These are phyloP conservation scores for Chitala chitala DNA, from an alignment of 2,113 vertebrate genomes.

Conservation along the genomic window DNA sequence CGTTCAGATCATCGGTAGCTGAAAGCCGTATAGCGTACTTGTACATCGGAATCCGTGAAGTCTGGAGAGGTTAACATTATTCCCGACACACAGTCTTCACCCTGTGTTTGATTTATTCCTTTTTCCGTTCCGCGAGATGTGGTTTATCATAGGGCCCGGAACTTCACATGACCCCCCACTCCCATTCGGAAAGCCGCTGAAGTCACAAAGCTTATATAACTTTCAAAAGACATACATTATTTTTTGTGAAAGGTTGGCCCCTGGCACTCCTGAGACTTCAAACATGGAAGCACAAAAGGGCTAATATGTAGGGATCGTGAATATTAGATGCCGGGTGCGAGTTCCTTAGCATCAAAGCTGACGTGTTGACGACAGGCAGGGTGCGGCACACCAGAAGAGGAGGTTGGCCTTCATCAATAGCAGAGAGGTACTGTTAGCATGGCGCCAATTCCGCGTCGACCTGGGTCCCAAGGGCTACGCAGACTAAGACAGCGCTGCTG, in stretches of 20 bases:
- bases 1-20: conserved; percentile 57
- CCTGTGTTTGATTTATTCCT: conserved; percentile 48
- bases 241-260: conserved; percentile 44
- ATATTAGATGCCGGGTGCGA: too few relatives aligned
- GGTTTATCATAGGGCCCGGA: conserved; percentile 46
- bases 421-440: background rate
- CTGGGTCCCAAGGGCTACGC: too few relatives aligned
- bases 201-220: conserved; percentile 43
- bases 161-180: conserved; percentile 47
- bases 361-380: conserved; percentile 13
- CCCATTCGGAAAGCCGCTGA: conserved; percentile 38
- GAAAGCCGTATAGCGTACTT: conserved; percentile 55
- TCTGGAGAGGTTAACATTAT: conserved; percentile 51
- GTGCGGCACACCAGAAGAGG: background rate
- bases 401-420: conserved; percentile 3
- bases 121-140: conserved; percentile 45
- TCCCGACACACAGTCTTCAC: conserved; percentile 47
- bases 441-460: background rate
- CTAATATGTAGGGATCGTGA: conserved; percentile 16
- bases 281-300: conserved; percentile 26
- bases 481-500: too few relatives aligned
- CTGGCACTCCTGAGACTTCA: conserved; percentile 28
- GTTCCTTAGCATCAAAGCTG: conserved; percentile 23
- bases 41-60: conserved; percentile 52
- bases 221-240: conserved; percentile 28